These are phyloP conservation scores for Cyanoramphus novaezelandiae DNA, from an alignment of 2,113 vertebrate species.

Conservation along the genomic window DNA sequence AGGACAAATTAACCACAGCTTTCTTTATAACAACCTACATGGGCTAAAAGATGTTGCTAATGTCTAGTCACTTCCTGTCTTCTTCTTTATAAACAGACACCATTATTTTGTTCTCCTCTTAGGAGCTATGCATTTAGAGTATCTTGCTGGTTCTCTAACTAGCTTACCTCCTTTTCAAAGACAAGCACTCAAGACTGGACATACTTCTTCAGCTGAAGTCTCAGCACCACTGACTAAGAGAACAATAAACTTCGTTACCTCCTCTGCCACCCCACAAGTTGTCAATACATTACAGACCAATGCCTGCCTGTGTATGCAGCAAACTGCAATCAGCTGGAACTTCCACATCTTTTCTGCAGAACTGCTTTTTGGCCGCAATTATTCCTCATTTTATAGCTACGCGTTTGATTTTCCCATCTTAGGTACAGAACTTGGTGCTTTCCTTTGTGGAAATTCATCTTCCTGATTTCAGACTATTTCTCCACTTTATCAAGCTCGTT, in stretches of 20 bases:
- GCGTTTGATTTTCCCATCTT: conserved; percentile 50
- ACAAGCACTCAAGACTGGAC: background rate
- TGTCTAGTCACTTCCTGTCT: rapidly evolving
- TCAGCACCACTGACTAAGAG: background rate
- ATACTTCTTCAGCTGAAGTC: background rate
- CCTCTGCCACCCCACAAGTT: background rate
- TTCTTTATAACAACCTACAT: background rate
- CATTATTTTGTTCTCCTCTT: background rate
- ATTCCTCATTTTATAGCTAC: conserved; percentile 36
- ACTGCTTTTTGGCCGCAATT: conserved; percentile 35
- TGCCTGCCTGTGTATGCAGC: background rate
- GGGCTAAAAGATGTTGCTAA: background rate
- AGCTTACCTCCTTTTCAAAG: background rate
- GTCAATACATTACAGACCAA: background rate
- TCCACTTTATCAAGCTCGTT: conserved; percentile 50
- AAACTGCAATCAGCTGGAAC: conserved; percentile 56
- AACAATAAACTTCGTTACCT: background rate
- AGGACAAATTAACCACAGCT: background rate
- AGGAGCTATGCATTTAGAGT: background rate
- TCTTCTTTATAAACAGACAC: background rate
- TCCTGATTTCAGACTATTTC: conserved; percentile 55
- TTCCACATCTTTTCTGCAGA: background rate
- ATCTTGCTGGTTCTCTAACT: background rate
- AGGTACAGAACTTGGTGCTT: background rate
- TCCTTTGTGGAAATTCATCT: conserved; percentile 41